These are phyloP conservation scores for Drosophila sucinea DNA, from an alignment of 1,140 invertebrate genomes.

Conservation along the genomic window DNA sequence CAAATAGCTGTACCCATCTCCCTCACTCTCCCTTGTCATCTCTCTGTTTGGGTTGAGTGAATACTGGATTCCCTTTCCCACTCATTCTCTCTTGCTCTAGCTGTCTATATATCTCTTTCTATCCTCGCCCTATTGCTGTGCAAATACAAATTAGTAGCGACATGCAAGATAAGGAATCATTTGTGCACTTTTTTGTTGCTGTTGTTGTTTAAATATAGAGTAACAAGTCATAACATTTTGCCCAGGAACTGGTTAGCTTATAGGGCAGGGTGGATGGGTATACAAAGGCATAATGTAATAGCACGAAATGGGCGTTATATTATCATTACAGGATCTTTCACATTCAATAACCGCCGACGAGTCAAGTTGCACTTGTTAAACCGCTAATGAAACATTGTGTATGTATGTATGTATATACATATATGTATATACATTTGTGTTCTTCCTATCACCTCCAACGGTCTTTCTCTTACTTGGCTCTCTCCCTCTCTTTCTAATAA, in stretches of 20 bases:
- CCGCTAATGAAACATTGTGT: slow-evolving; percentile 20
- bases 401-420: background rate
- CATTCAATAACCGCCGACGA: slow-evolving; percentile 55
- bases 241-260: slow-evolving; percentile 10
- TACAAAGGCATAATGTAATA: slow-evolving; percentile 4
- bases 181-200: slow-evolving; percentile 37
- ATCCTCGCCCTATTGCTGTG: slow-evolving; percentile 22
- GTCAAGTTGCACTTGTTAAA: slow-evolving; percentile 21
- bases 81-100: slow-evolving; percentile 20
- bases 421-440: background rate
- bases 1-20: slow-evolving; percentile 34
- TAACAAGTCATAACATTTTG: slow-evolving; percentile 52
- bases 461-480: background rate
- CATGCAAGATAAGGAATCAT: slow-evolving; percentile 72
- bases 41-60: background rate
- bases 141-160: slow-evolving; percentile 69
- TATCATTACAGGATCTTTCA: slow-evolving; percentile 59
- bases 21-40: background rate
- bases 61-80: slow-evolving; percentile 16
- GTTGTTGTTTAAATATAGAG: slow-evolving; percentile 30
- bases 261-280: background rate
- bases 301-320: slow-evolving; percentile 33
- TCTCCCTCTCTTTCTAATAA: slow-evolving; percentile 4
- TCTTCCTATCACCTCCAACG: background rate
- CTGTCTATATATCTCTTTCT: slow-evolving; percentile 1